These are phyloP conservation scores for Spheniscus humboldti DNA, from an alignment of 2,797 vertebrate genomes.

Conservation along the genomic window DNA sequence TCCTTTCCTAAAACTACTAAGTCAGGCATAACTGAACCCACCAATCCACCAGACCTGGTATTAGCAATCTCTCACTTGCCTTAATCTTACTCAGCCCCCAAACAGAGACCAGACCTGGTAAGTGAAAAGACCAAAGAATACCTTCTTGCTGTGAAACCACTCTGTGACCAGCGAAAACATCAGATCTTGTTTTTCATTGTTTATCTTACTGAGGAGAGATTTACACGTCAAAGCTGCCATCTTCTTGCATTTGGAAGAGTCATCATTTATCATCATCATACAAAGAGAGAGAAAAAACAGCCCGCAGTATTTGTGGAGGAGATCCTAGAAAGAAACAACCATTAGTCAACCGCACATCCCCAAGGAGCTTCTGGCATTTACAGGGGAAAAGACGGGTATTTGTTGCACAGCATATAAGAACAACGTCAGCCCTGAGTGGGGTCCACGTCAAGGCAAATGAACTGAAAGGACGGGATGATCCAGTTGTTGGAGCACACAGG, in stretches of 20 bases:
- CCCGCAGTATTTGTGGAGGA: conserved; percentile 82
- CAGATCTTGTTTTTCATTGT: conserved; percentile 76
- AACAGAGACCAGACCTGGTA: background rate
- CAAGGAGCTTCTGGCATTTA: background rate
- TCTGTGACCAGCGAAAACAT: conserved; percentile 82
- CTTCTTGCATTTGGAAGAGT: conserved; percentile 89
- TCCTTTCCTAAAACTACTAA: background rate
- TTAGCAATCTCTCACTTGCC: background rate
- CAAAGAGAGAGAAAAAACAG: conserved; percentile 92
- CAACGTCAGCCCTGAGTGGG: background rate
- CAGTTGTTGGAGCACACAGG: background rate
- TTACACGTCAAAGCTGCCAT: conserved; percentile 90
- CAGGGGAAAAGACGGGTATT: background rate
- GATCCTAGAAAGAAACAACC: conserved; percentile 70
- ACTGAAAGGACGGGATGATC: background rate
- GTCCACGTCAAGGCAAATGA: background rate
- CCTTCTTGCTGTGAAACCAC: conserved; percentile 89
- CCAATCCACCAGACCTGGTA: background rate
- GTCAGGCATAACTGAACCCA: background rate
- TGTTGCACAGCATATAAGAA: background rate
- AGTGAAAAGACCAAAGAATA: conserved; percentile 26
- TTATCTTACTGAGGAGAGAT: conserved; percentile 82
- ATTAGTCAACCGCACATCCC: background rate
- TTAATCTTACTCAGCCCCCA: background rate
- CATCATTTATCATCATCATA: conserved; percentile 88